These are phyloP conservation scores for Macrobrachium rosenbergii DNA, from an alignment of 1,140 invertebrate genomes.

Conservation along the genomic window DNA sequence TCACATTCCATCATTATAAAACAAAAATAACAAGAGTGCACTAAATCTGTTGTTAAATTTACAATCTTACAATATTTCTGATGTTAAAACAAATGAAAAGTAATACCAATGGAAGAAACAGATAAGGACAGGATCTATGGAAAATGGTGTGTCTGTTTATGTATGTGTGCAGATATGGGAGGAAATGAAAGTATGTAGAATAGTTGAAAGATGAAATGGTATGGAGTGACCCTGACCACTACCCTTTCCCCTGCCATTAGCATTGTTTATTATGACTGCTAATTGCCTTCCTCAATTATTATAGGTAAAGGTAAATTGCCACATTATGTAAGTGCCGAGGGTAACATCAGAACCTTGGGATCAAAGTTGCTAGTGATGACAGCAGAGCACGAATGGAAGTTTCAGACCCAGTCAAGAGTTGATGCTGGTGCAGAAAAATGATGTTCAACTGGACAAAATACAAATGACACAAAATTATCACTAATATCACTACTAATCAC, in stretches of 20 bases:
- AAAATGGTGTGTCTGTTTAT: no score
- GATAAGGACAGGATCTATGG: no score
- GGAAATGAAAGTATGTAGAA: no score
- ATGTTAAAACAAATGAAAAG: no score
- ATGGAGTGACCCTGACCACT: not conserved
- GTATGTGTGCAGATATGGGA: no score
- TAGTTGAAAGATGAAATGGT: no score
- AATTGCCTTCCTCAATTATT: not conserved
- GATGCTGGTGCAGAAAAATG: slow-evolving; percentile 39
- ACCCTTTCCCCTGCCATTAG: not conserved
- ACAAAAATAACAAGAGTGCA: no score
- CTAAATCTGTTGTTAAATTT: no score
- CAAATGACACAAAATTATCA: slow-evolving; percentile 60
- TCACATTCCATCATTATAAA: no score
- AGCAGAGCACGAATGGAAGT: slow-evolving; percentile 21
- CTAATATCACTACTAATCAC: slow-evolving; percentile 63
- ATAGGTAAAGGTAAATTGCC: not conserved
- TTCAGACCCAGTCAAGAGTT: slow-evolving; percentile 8
- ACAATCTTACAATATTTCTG: no score
- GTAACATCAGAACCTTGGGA: slow-evolving; percentile 8
- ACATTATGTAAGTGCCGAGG: not conserved
- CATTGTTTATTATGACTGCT: no score
- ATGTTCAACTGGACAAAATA: slow-evolving; percentile 54
- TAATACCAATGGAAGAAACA: no score
- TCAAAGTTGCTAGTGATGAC: slow-evolving; percentile 20